Conservation (phyloP, 2,888 invertebrate genomes). For the Orchestes rusci region DNA sequence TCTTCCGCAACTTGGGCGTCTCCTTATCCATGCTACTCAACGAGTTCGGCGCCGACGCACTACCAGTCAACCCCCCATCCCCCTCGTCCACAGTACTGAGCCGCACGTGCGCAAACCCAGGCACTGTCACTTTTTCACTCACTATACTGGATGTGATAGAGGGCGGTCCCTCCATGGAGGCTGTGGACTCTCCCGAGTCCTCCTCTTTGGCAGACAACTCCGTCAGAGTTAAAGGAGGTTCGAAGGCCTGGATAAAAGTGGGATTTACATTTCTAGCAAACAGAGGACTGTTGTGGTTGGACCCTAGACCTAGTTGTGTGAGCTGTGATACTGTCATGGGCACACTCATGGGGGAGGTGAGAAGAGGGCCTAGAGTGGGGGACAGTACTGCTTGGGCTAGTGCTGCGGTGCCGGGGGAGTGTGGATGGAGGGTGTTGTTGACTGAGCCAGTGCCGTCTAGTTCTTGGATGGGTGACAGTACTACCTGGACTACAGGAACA, state of each 20-base stretch:
- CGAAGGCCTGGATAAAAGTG: constrained; percentile 32
- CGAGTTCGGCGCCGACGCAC: constrained; percentile 32
- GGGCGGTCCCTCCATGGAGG: neutral
- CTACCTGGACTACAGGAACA: constrained; percentile 68
- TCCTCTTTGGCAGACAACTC: constrained; percentile 23
- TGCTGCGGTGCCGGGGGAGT: constrained; percentile 68
- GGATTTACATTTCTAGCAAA: constrained; percentile 32
- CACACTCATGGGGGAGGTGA: constrained; percentile 46
- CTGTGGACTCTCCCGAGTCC: constrained; percentile 13
- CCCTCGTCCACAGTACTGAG: constrained; percentile 20
- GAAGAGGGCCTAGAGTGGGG: constrained; percentile 49
- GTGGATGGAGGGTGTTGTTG: constrained; percentile 63
- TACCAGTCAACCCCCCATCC: constrained; percentile 23
- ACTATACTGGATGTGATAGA: neutral
- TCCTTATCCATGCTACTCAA: constrained; percentile 27
- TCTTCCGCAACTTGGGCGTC: constrained; percentile 42
- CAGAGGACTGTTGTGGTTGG: constrained; percentile 47
- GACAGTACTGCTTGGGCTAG: constrained; percentile 72
- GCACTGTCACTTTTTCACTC: neutral
- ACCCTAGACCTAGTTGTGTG: constrained; percentile 46
- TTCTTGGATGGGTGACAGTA: constrained; percentile 79
- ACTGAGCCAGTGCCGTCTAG: constrained; percentile 65
- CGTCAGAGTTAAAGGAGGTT: constrained; percentile 32
- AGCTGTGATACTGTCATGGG: constrained; percentile 58
- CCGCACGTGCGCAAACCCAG: neutral